These are phyloP conservation scores for Austrofundulus limnaeus DNA, from an alignment of 2,113 vertebrate species.

Conservation along the genomic window DNA sequence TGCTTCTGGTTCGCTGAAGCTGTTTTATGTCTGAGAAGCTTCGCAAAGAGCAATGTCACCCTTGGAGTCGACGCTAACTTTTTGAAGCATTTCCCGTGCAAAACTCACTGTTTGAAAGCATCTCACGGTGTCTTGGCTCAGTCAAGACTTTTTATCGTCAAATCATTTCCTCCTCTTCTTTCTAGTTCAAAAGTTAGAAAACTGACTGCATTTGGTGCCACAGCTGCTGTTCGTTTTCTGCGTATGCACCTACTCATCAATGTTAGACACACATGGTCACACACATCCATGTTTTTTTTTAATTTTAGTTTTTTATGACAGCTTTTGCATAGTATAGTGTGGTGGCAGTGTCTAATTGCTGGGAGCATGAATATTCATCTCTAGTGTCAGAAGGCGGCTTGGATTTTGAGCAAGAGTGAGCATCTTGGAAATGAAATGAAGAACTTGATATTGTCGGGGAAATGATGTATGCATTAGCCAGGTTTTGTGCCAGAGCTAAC, in stretches of 20 bases:
- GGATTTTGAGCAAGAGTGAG: constrained; percentile 23
- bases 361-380: constrained; percentile 63
- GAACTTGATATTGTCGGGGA: constrained; percentile 28
- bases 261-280: constrained; percentile 17
- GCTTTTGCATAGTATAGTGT: constrained; percentile 35
- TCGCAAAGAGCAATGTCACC: constrained; percentile 9
- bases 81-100: constrained; percentile 24
- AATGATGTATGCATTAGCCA: constrained; percentile 34
- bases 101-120: constrained; percentile 29
- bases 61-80: constrained; percentile 17
- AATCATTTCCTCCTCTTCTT: constrained; percentile 29
- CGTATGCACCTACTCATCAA: constrained; percentile 11
- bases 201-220: constrained; percentile 20
- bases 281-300: constrained; percentile 1
- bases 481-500: constrained; percentile 39
- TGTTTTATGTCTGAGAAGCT: constrained; percentile 9
- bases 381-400: constrained; percentile 22
- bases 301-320: constrained; percentile 51
- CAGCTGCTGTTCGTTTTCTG: constrained; percentile 20
- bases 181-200: constrained; percentile 23
- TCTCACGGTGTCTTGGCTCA: constrained; percentile 32
- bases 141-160: constrained; percentile 30
- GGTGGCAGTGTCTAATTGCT: constrained; percentile 54
- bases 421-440: constrained; percentile 31
- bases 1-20: constrained; percentile 2